Conservation (phyloP, 2,888 invertebrate genomes). For the Aricia artaxerxes region DNA sequence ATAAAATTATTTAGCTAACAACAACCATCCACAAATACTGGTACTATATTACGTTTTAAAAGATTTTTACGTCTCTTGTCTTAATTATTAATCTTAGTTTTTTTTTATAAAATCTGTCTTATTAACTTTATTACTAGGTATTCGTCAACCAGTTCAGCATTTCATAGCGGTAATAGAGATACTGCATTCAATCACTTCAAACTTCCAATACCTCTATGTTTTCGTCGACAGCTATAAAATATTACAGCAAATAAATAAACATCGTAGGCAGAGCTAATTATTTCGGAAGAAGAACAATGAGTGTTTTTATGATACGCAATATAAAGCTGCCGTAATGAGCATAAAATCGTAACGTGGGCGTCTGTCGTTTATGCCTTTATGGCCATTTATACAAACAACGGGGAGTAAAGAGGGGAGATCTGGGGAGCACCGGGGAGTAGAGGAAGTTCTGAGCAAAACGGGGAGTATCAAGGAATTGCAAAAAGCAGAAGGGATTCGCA, state of each 20-base stretch:
- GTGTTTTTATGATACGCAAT: conserved; percentile 8
- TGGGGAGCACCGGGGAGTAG: background rate
- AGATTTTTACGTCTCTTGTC: no score
- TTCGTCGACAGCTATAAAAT: background rate
- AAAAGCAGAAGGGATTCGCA: conserved; percentile 4
- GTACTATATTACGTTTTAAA: no score
- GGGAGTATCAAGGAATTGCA: background rate
- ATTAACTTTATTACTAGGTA: no score
- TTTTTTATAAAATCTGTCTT: no score
- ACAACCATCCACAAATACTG: no score
- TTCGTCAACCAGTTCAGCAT: no score
- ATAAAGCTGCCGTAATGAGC: conserved; percentile 20
- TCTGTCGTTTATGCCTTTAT: conserved; percentile 29
- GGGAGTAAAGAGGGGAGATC: background rate
- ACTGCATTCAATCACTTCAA: no score
- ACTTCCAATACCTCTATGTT: background rate
- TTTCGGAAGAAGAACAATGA: conserved; percentile 14
- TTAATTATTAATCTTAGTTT: no score
- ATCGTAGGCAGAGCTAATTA: conserved; percentile 5
- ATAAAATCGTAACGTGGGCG: conserved; percentile 10
- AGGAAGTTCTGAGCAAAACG: background rate
- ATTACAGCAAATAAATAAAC: background rate
- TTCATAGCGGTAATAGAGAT: no score
- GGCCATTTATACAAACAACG: conserved; percentile 19
- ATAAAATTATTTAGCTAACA: no score